Evolutionary conservation across 2,797 vertebrate species (phyloP).

Genomic region (Rhynchotus rufescens): DNA sequence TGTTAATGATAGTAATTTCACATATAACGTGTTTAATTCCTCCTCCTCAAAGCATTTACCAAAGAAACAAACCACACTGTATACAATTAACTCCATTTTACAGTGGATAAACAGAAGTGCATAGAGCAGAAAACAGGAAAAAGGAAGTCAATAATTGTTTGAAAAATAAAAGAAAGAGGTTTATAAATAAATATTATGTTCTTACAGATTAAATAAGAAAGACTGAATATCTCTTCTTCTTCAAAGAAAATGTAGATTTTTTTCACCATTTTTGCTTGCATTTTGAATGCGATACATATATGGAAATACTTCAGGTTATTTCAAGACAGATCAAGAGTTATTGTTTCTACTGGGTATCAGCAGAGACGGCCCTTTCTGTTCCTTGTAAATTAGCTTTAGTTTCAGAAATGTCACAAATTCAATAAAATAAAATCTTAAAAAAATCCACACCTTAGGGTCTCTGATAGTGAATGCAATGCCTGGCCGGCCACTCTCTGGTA

Average conservation of each 20-base stretch:
- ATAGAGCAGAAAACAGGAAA: not conserved
- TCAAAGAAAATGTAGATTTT: not conserved
- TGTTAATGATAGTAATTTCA: constrained; percentile 41
- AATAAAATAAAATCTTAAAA: not conserved
- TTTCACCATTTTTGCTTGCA: not conserved
- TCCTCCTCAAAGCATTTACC: constrained; percentile 54
- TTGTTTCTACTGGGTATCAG: not conserved
- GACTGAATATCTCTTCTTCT: not conserved
- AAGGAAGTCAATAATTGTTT: not conserved
- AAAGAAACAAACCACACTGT: not conserved
- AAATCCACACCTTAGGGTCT: not conserved
- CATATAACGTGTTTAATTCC: constrained; percentile 34
- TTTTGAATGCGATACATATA: not conserved
- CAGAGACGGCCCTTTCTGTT: not conserved
- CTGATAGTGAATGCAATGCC: not conserved
- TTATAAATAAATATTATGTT: not conserved
- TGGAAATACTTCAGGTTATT: not conserved
- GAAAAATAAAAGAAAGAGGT: not conserved
- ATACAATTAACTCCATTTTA: not conserved
- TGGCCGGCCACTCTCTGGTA: not conserved
- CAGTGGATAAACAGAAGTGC: constrained; percentile 23
- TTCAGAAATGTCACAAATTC: not conserved
- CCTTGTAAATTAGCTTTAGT: not conserved
- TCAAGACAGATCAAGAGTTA: not conserved
- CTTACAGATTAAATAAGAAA: not conserved